A percentile compares a stretch with the other conserved stretches of the same genome.
These are phyloP conservation scores for Eulemur macaco DNA, from an alignment of 2,113 vertebrate genomes.

Conservation along the genomic window DNA sequence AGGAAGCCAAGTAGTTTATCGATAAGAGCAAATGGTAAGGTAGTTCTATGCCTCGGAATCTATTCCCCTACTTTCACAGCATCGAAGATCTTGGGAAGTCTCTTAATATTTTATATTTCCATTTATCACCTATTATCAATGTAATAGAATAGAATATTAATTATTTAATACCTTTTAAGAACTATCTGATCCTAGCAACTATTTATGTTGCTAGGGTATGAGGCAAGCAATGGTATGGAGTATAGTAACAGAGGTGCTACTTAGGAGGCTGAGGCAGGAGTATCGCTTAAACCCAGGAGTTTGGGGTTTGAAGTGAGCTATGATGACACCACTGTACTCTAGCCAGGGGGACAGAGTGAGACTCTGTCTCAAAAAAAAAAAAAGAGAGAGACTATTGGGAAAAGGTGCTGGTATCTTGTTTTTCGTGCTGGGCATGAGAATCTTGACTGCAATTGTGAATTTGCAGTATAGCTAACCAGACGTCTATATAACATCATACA, in stretches of 20 bases:
- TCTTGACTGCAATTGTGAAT: not conserved
- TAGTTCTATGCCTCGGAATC: not conserved
- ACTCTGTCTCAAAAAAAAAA: too few species aligned
- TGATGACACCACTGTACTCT: too few species aligned
- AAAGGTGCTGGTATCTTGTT: not conserved
- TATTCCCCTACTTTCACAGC: not conserved
- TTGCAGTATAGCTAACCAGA: not conserved
- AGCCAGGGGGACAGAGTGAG: too few species aligned
- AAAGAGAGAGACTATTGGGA: not conserved
- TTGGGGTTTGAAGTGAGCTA: too few species aligned
- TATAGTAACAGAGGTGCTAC: not conserved
- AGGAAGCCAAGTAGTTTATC: not conserved
- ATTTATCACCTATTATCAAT: not conserved
- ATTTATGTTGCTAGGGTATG: not conserved
- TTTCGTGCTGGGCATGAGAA: not conserved
- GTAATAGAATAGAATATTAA: not conserved
- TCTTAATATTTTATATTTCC: conserved; percentile 38
- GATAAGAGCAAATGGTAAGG: not conserved
- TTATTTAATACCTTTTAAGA: conserved; percentile 34
- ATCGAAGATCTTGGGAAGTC: not conserved
- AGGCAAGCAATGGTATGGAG: not conserved
- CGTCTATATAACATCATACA: not conserved
- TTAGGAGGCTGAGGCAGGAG: too few species aligned
- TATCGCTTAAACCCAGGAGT: too few species aligned
- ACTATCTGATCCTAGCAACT: not conserved